phyloP scores from a whole-genome alignment of 2,888 invertebrate species.

The Rhopalosiphum nymphaeae region DNA sequence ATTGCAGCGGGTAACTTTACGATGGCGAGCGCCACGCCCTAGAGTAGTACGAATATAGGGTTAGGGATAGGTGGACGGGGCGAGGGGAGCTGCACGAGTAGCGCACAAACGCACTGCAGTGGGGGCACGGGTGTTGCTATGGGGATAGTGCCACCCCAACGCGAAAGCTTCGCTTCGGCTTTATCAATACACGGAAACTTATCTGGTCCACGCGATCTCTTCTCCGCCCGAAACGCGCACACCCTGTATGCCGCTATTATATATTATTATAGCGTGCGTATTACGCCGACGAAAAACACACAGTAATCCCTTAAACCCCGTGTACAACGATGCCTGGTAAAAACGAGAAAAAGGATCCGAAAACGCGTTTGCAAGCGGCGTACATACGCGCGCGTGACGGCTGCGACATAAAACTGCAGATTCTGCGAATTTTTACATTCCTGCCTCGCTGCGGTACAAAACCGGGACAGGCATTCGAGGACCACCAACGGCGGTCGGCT shows the following conservation, averaged over 20 bases:
- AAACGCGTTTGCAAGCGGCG: neutral
- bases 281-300: too few relatives aligned
- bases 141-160: conserved; percentile 57
- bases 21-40: conserved; percentile 58
- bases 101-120: neutral
- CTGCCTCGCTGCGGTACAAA: neutral
- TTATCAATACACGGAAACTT: conserved; percentile 50
- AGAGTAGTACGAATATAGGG: conserved; percentile 12
- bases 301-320: neutral
- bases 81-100: conserved; percentile 21
- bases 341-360: neutral
- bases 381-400: neutral
- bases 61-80: neutral
- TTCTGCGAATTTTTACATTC: neutral
- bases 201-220: conserved; percentile 44
- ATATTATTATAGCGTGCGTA: too few relatives aligned
- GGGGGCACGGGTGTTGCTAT: conserved; percentile 59
- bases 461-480: conserved; percentile 62
- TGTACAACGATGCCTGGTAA: neutral
- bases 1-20: conserved; percentile 48
- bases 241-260: neutral
- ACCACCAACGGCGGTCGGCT: conserved; percentile 72
- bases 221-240: neutral
- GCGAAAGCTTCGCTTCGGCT: conserved; percentile 44
- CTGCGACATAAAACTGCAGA: neutral